These are phyloP conservation scores for Hylomyscus alleni DNA, from an alignment of 2,797 vertebrate genomes.

Conservation along the genomic window DNA sequence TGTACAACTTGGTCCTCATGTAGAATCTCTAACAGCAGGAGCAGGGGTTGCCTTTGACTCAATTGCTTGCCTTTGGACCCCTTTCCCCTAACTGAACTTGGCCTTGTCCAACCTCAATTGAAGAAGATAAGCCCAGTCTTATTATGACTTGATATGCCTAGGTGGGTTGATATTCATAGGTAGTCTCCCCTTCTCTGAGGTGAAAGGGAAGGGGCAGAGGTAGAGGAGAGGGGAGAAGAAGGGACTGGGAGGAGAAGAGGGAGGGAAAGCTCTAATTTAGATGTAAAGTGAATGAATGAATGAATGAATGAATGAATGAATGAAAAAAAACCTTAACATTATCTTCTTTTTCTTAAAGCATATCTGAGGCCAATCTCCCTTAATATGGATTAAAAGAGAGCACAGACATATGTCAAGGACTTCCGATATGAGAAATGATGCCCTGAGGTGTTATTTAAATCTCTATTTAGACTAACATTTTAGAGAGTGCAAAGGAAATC, in stretches of 20 bases:
- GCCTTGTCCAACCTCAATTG: background rate
- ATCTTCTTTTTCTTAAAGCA: background rate
- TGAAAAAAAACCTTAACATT: background rate
- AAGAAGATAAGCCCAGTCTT: background rate
- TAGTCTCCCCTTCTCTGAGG: background rate
- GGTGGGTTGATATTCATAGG: background rate
- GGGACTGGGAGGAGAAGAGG: background rate
- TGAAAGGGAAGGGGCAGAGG: background rate
- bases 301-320: background rate
- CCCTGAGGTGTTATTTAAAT: constrained; percentile 49
- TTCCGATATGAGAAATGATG: constrained; percentile 11
- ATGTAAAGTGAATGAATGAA: background rate
- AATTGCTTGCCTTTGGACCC: background rate
- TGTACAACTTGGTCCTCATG: background rate
- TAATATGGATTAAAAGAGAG: constrained; percentile 36
- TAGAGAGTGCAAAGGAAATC: constrained; percentile 70
- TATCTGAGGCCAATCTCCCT: constrained; percentile 11
- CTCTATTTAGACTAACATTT: constrained; percentile 75
- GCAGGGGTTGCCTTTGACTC: background rate
- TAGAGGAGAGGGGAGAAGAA: background rate
- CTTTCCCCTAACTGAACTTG: background rate
- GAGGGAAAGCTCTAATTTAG: background rate
- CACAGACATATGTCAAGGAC: background rate
- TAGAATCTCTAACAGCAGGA: background rate
- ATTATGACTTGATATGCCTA: background rate